Conservation (phyloP, 2,113 vertebrate genomes). For the Bostrychus sinensis region DNA sequence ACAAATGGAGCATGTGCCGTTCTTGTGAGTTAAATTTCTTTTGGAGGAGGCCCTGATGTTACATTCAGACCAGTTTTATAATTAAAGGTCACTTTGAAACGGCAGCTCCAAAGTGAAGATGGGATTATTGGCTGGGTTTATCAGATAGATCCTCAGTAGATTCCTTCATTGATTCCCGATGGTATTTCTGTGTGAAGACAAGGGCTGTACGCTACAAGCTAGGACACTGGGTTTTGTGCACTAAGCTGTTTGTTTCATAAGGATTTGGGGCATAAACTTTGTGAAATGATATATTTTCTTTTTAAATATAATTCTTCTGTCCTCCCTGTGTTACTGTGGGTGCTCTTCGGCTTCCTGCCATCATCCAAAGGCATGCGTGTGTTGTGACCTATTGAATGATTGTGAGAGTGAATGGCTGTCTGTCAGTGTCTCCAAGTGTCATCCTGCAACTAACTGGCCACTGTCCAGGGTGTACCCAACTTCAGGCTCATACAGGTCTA, state of each 20-base stretch:
- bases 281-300: too few species aligned
- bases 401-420: too few species aligned
- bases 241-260: not conserved
- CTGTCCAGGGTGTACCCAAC: too few species aligned
- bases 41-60: not conserved
- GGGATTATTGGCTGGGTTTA: not conserved
- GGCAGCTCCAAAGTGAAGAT: not conserved
- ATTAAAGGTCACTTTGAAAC: not conserved
- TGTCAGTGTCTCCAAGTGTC: too few species aligned
- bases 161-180: slow-evolving; percentile 1
- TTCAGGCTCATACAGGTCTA: too few species aligned
- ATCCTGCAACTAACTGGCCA: too few species aligned
- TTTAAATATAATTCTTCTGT: too few species aligned
- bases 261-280: too few species aligned
- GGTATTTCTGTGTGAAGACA: not conserved
- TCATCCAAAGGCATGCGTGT: too few species aligned
- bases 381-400: too few species aligned
- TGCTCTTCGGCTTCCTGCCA: too few species aligned
- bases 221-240: not conserved
- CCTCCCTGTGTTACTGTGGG: too few species aligned
- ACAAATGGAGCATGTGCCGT: not conserved
- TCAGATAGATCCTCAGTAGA: not conserved
- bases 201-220: not conserved
- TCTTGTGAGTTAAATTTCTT: not conserved
- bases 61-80: not conserved